phyloP scores from a whole-genome alignment of 1,140 invertebrate genomes.

The Drosophila chauvacae region DNA sequence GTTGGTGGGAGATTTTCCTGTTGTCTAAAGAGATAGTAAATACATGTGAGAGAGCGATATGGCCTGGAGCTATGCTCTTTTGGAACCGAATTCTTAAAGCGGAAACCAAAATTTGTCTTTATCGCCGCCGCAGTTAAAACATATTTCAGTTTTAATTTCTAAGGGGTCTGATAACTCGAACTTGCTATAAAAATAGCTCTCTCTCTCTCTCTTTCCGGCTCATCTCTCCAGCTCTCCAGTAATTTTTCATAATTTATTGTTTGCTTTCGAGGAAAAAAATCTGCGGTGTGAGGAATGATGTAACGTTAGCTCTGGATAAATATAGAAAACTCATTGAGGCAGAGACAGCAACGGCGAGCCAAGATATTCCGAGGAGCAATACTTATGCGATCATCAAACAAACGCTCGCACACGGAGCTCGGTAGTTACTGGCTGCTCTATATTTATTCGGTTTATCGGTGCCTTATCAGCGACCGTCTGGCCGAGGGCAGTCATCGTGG shows the following conservation, averaged over 20 bases:
- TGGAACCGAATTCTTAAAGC: background rate
- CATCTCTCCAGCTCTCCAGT: conserved; percentile 3
- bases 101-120: conserved; percentile 9
- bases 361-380: conserved; percentile 20
- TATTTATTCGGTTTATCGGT: conserved; percentile 18
- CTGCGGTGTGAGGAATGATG: conserved; percentile 24
- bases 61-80: conserved; percentile 8
- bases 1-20: conserved; percentile 22
- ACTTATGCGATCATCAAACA: conserved; percentile 28
- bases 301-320: conserved; percentile 44
- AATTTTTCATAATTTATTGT: conserved; percentile 32
- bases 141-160: background rate
- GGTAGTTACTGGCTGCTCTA: conserved; percentile 16
- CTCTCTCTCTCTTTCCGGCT: background rate
- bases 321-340: conserved; percentile 41
- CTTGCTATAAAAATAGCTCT: background rate
- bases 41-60: background rate
- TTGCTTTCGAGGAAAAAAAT: conserved; percentile 4
- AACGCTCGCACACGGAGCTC: background rate
- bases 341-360: conserved; percentile 11
- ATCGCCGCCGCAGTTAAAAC: conserved; percentile 9
- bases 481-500: conserved; percentile 27
- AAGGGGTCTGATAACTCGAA: conserved; percentile 3
- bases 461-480: conserved; percentile 31
- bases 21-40: conserved; percentile 19